These are phyloP conservation scores for Trachemys scripta DNA, from an alignment of 2,113 vertebrate species.

Conservation along the genomic window DNA sequence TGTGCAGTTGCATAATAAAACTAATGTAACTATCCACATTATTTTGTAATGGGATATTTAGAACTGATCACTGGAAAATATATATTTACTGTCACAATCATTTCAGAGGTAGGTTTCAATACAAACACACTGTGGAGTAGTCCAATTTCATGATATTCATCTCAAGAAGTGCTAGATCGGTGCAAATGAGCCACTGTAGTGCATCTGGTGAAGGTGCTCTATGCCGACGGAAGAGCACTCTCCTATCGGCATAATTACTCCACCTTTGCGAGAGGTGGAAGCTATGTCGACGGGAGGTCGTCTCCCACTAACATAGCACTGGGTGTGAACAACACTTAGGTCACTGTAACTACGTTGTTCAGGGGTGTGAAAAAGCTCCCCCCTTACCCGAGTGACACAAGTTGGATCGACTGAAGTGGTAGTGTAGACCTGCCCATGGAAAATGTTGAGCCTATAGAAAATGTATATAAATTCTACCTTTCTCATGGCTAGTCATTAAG, in stretches of 20 bases:
- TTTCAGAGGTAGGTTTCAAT: not conserved
- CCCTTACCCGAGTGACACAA: accelerated
- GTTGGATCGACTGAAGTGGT: too few relatives aligned
- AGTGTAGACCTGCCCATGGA: not conserved
- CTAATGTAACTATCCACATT: slow-evolving; percentile 10
- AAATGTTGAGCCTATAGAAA: not conserved
- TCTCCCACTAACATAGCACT: too few relatives aligned
- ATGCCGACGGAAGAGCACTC: too few relatives aligned
- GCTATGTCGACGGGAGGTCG: too few relatives aligned
- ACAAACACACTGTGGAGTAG: not conserved
- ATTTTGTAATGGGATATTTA: slow-evolving; percentile 33
- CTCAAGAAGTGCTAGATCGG: too few relatives aligned
- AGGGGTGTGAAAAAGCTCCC: too few relatives aligned
- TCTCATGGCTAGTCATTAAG: slow-evolving; percentile 14
- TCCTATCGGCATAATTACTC: too few relatives aligned
- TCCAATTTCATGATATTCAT: not conserved
- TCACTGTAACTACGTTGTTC: too few relatives aligned
- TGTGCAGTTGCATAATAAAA: slow-evolving; percentile 7
- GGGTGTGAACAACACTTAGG: too few relatives aligned
- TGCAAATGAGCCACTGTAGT: too few relatives aligned
- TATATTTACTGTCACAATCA: not conserved
- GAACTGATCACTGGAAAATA: not conserved
- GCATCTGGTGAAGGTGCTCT: too few relatives aligned
- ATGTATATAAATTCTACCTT: not conserved
- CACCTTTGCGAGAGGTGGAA: too few relatives aligned